Evolutionary conservation across 2,113 vertebrate species (phyloP).

Genomic region (Turdus rufiventris): DNA sequence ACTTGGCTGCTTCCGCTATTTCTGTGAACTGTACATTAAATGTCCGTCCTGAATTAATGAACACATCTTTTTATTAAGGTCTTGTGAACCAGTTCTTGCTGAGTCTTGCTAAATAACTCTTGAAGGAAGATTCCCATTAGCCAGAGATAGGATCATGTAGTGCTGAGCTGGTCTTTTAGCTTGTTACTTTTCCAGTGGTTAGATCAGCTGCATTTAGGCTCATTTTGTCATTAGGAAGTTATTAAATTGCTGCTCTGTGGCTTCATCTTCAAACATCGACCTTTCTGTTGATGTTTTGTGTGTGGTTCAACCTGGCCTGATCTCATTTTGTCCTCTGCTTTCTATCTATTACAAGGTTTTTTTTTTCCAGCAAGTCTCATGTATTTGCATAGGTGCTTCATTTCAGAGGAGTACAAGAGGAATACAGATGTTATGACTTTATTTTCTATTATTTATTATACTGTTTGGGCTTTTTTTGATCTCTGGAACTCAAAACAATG

Average conservation of each 20-base stretch:
- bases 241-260: not conserved
- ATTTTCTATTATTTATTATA: not conserved
- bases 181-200: not conserved
- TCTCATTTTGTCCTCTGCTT: not conserved
- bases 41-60: not conserved
- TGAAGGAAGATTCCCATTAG: not conserved
- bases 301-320: not conserved
- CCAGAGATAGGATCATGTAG: not conserved
- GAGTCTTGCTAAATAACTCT: not conserved
- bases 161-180: not conserved
- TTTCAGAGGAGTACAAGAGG: not conserved
- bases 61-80: not conserved
- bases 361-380: not conserved
- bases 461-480: not conserved
- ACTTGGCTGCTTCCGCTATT: not conserved
- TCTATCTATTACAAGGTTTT: fast-evolving
- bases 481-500: not conserved
- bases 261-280: not conserved
- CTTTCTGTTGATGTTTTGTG: not conserved
- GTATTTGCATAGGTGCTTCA: not conserved
- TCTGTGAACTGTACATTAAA: not conserved
- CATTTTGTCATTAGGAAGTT: not conserved
- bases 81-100: not conserved
- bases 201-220: not conserved
- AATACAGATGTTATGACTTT: not conserved